Percentiles rank a stretch among this genome's conserved stretches.
phyloP scores from a whole-genome alignment of 2,888 invertebrate species.

The Standfussiana lucernea region DNA sequence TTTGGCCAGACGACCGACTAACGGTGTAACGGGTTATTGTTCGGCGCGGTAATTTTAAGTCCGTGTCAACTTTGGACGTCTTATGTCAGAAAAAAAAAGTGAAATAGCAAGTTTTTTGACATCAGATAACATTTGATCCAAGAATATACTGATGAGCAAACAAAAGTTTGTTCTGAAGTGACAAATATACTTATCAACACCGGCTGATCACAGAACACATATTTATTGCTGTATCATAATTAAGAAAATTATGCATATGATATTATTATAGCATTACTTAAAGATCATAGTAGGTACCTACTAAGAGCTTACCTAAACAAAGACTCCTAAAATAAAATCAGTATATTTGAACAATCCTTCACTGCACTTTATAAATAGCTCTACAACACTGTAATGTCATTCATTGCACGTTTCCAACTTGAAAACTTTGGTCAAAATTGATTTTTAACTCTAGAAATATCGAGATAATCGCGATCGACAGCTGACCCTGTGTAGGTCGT shows the following conservation, averaged over 20 bases:
- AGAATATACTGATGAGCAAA: neutral
- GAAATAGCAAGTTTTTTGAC: slow-evolving; percentile 11
- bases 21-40: slow-evolving; percentile 69
- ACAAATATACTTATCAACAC: neutral
- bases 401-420: slow-evolving; percentile 32
- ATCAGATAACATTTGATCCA: neutral
- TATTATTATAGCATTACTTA: neutral
- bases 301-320: slow-evolving; percentile 59
- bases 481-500: slow-evolving; percentile 79
- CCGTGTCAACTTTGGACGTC: slow-evolving; percentile 40
- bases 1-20: slow-evolving; percentile 68
- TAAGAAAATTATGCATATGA: neutral
- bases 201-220: neutral
- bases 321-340: slow-evolving; percentile 37
- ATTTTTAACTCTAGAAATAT: slow-evolving; percentile 37
- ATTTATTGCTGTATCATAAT: neutral
- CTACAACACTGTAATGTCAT: slow-evolving; percentile 40
- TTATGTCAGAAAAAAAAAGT: slow-evolving; percentile 20
- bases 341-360: slow-evolving; percentile 52
- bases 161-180: neutral
- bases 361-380: slow-evolving; percentile 64
- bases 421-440: slow-evolving; percentile 31
- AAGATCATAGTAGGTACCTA: neutral
- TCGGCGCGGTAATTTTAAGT: slow-evolving; percentile 53
- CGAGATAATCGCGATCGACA: slow-evolving; percentile 64